Evolutionary conservation across 1,140 invertebrate genomes (phyloP), one percentile per base, ranked within the genome.

Genomic region (Rhopalosiphum maidis): DNA sequence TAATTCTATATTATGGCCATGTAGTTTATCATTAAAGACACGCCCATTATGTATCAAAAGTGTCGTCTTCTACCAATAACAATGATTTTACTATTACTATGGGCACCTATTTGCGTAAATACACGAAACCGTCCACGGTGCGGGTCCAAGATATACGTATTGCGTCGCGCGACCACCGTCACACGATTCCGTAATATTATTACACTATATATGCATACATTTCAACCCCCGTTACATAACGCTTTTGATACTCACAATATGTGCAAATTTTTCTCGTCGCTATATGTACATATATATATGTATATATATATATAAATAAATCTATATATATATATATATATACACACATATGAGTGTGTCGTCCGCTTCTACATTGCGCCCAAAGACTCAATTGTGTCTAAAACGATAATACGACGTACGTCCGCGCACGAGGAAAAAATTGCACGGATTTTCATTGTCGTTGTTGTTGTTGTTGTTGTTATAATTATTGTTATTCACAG

Each of bases 191-290:
- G 43, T n/a, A 35, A 37, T 18, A 51, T 11, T 46, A n/a, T 37
- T 1, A 46, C 30, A 30, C 25, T n/a, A n/a, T 46, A 3, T 46
- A 48, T 46, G 22, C 85, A 46, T 46, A 30, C 15, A 35, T 51
- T 48, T 30, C 23, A 41, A 46, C 23, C 23, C 48, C 85, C 86
- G 30, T 48, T 87, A 87, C 25, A 21, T 46, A 87, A 87, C 46
- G 46, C 46, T 87, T 48, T 87, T 48, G 86, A 87, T 87, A 87
- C 86, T 87, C 86, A 87, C 86, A 87, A 87, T 51, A 51, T 87
- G 30, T 48, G 86, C 86, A 35, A 48, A 48, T 87, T 48, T 48
- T 8, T 51, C 30, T 87, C 30, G 86, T 48, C 48, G 86, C 86
- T n/a, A 48, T 48, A 87, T 46, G 83, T 77, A 77, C 30, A 30